These are phyloP conservation scores for Scaptomyza cyrtandrae DNA, from an alignment of 2,888 invertebrate species.

Conservation along the genomic window DNA sequence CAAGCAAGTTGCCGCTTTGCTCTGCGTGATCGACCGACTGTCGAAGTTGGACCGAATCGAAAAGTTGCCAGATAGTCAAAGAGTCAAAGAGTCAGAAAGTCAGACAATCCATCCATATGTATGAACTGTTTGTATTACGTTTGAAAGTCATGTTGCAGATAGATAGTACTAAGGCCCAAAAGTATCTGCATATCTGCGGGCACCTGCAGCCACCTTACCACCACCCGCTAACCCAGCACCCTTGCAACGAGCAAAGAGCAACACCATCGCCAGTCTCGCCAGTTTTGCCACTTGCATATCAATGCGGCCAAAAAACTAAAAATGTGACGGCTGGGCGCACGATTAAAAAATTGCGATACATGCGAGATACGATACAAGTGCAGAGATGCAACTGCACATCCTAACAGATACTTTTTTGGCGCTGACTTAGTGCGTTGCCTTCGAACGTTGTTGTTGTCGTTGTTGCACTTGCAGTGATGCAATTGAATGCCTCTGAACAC, in stretches of 20 bases:
- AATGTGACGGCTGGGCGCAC: constrained; percentile 71
- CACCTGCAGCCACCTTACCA: constrained; percentile 52
- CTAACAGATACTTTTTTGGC: constrained; percentile 48
- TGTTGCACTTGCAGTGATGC: constrained; percentile 43
- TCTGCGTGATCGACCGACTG: constrained; percentile 78
- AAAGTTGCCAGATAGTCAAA: constrained; percentile 46
- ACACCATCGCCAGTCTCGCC: constrained; percentile 24
- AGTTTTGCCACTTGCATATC: constrained; percentile 73
- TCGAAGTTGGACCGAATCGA: constrained; percentile 55
- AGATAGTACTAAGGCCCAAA: constrained; percentile 31
- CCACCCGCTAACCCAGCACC: neutral
- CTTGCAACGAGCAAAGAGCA: neutral
- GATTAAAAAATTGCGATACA: constrained; percentile 59
- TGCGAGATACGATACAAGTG: constrained; percentile 52
- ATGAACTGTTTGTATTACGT: constrained; percentile 77
- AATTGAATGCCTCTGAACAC: constrained; percentile 61
- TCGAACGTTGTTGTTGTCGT: constrained; percentile 2
- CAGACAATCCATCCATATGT: constrained; percentile 67
- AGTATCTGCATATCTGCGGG: constrained; percentile 71
- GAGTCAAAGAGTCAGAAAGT: constrained; percentile 18
- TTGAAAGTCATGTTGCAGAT: constrained; percentile 76
- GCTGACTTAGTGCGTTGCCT: constrained; percentile 53
- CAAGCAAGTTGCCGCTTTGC: constrained; percentile 21
- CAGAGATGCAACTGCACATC: constrained; percentile 60
- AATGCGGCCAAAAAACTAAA: constrained; percentile 70